These are phyloP conservation scores for Ceraclea dissimilis DNA, from an alignment of 2,888 invertebrate species.

Conservation along the genomic window DNA sequence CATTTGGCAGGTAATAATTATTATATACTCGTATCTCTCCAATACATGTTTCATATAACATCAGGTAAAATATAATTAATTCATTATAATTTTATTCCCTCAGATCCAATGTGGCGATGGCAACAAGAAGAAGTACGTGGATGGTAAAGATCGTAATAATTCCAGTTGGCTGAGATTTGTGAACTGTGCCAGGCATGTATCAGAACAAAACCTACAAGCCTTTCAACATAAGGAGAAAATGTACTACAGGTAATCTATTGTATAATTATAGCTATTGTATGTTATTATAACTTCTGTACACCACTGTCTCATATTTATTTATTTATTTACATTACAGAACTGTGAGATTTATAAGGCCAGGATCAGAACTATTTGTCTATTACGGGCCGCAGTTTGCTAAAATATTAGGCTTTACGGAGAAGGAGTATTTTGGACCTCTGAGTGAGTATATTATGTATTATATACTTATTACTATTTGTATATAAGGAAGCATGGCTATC, in stretches of 20 bases:
- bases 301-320: no score
- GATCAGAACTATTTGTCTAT: constrained; percentile 9
- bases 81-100: no score
- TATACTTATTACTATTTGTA: no score
- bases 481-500: no score
- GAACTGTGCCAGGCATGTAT: constrained; percentile 43
- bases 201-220: constrained; percentile 49
- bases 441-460: neutral
- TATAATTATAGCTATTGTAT: no score
- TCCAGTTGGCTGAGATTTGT: constrained; percentile 54
- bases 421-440: neutral
- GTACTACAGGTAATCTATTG: constrained; percentile 39
- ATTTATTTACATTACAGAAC: constrained; percentile 7
- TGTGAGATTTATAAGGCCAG: constrained; percentile 1
- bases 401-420: constrained; percentile 1
- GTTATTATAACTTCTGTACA: no score
- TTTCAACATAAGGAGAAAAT: constrained; percentile 48
- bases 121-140: constrained; percentile 28
- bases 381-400: constrained; percentile 8
- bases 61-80: no score
- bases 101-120: neutral
- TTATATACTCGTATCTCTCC: no score
- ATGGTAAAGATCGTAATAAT: constrained; percentile 36
- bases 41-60: no score
- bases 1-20: constrained; percentile 16